Percentiles rank a stretch among this genome's conserved stretches.
These are phyloP conservation scores for Vulpes lagopus DNA, from an alignment of 2,113 vertebrate species.

Conservation along the genomic window DNA sequence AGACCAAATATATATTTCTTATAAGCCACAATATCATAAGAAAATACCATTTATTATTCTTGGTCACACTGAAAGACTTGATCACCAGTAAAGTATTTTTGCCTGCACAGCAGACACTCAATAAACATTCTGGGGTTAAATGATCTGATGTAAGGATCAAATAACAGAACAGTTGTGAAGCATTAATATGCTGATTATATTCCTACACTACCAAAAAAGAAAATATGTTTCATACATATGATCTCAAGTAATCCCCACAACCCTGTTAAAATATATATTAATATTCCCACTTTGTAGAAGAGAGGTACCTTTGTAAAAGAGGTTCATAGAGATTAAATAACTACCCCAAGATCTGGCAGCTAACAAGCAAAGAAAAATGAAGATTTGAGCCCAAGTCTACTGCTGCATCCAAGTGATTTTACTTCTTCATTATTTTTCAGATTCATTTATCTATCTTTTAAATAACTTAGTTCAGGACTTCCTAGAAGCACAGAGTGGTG, in stretches of 20 bases:
- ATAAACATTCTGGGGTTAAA: slow-evolving; percentile 2
- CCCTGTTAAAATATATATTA: neutral
- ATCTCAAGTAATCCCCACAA: neutral
- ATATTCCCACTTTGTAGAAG: neutral
- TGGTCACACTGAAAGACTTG: neutral
- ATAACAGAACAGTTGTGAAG: neutral
- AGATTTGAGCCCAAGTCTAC: neutral
- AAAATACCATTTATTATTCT: neutral
- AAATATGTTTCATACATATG: neutral
- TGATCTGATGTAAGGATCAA: neutral
- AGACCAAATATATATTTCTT: neutral
- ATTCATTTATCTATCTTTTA: neutral
- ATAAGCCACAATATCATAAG: neutral
- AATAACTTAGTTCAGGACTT: neutral
- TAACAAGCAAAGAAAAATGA: neutral
- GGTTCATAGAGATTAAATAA: neutral
- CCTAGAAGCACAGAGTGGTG: neutral
- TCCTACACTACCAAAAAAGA: neutral
- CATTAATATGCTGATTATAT: neutral
- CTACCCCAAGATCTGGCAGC: neutral
- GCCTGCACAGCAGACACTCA: neutral
- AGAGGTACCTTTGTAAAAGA: neutral
- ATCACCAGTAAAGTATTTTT: neutral
- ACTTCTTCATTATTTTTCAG: neutral
- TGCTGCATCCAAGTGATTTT: neutral